phyloP scores from a whole-genome alignment of 2,797 vertebrate genomes.

The Rhyacichthys aspro region DNA sequence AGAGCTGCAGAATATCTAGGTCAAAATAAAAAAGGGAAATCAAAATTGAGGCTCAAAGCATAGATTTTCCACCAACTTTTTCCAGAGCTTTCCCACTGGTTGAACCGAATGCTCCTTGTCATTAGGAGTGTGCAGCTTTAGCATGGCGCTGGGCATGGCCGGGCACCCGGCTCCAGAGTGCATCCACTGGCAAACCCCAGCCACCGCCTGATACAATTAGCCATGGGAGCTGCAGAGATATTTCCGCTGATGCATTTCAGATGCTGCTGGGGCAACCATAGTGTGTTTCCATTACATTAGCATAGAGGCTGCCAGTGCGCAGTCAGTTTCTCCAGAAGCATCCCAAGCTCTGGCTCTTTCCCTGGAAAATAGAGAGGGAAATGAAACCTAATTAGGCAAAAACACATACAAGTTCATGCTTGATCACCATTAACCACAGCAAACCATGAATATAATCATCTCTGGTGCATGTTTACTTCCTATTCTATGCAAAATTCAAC shows the following conservation, averaged over 20 bases:
- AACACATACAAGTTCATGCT: constrained; percentile 4
- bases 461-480: background rate
- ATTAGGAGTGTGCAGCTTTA: constrained; percentile 62
- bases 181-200: constrained; percentile 62
- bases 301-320: constrained; percentile 43
- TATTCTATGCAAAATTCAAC: background rate
- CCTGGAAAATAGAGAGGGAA: constrained; percentile 64
- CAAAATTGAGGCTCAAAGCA: constrained; percentile 56
- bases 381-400: constrained; percentile 35
- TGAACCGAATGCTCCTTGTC: constrained; percentile 65
- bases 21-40: constrained; percentile 59
- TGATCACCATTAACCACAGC: background rate
- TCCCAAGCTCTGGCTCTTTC: constrained; percentile 33
- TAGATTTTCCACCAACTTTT: constrained; percentile 83
- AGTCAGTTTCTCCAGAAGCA: constrained; percentile 65
- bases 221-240: constrained; percentile 56
- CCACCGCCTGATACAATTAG: constrained; percentile 60
- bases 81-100: constrained; percentile 73
- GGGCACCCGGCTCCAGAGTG: constrained; percentile 54
- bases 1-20: constrained; percentile 61
- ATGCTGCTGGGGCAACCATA: constrained; percentile 43
- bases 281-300: constrained; percentile 73
- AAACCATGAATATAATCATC: background rate
- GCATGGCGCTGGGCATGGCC: constrained; percentile 69
- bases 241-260: constrained; percentile 72